Evolutionary conservation across 2,113 vertebrate species (phyloP), one percentile per base, ranked within the genome.

Genomic region (Cinclus mexicanus): DNA sequence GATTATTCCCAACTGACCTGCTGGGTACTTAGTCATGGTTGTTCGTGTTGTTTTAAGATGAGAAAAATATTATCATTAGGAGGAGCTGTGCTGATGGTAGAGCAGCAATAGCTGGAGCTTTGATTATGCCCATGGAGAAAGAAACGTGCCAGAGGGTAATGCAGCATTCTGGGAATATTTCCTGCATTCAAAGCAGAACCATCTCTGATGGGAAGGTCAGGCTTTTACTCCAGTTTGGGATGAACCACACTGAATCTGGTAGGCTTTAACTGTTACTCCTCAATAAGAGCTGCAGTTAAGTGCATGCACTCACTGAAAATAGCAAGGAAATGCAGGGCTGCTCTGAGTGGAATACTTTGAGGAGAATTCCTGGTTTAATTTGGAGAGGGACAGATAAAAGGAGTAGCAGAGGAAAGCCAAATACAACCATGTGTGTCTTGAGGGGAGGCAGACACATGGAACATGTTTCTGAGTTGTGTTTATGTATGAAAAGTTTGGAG

Each of bases 41-140:
- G 4, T 67, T 94, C 1, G 4, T 92, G 85, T 56, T 81, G 92
- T 68, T 93, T 93, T 87, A 93, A 86, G 85, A 83, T 4, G 50
- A 89, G 80, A 71, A 95, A 94, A 93, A 92, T 86, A 80, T 90
- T 76, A 86, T 91, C 75, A 80, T 95, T 80, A 93, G 84, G 67
- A 95, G 67, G 67, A 86, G 67, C 63, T 79, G 84, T 55, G 67
- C 63, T 83, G 61, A 83, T 8, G 1, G 81, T 11, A 11, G 3
- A 55, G 94, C 78, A 82, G 28, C 9, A 71, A 46, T 29, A 61
- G 67, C 65, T 53, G 15, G 44, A 6, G 57, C 65, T 95, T 65
- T 55, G 70, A 29, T 72, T 53, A 13, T 63, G 87, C 75, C 77
- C 7, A 1, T 7, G 42, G 89, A 89, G 91, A 87, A 65, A 77